Base-by-base conservation (phyloP, 92 coral and sea anemone species). In the Porites cylindrica region DNA sequence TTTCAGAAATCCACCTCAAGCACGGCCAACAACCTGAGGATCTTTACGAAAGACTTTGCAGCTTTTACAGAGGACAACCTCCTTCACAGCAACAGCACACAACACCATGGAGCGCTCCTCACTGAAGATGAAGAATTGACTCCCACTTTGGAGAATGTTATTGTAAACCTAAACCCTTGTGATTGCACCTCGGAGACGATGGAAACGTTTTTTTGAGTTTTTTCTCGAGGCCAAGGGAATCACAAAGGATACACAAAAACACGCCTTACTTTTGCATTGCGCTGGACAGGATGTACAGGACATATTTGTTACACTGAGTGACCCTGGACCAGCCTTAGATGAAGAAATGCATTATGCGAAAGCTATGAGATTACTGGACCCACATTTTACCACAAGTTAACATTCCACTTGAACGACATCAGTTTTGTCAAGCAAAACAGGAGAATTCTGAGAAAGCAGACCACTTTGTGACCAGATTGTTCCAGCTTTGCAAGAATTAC, bases 141-240 rank as follows among this genome's bases (percentile, higher is more conserved):
- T 29, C 32, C 32, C 32, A 29, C 32, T 29, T 72, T 1, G 32
- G 32, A 29, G 32, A 29, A 29, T 29, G 32, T 29, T 29, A 29
- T 29, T 29, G 32, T 29, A 29, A 23, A 23, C 24, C 24, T 23
- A 7, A 82, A 26, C 8, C 83, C 91, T n/a, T 91, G 87, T 61
- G 89, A 91, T 63, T 88, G 89, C 81, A 87, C 86, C 89, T 16
- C 65, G 89, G 95, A 51, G 67, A n/a, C 70, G 87, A 13, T 92
- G 92, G 91, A 90, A 89, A 81, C 86, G 76, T 6, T 85, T 86
- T 1, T 92, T 92, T 62, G 88, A 89, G 74, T 92, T 85, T 26
- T 92, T 75, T 20, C 80, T 89, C 17, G 93, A 89, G 58, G 95
- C 77, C 1, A 92, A 89, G 47, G 89, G 92, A 0, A 21, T 84